Evolutionary conservation across 2,888 invertebrate genomes (phyloP).

Genomic region (Limnephilus marmoratus): DNA sequence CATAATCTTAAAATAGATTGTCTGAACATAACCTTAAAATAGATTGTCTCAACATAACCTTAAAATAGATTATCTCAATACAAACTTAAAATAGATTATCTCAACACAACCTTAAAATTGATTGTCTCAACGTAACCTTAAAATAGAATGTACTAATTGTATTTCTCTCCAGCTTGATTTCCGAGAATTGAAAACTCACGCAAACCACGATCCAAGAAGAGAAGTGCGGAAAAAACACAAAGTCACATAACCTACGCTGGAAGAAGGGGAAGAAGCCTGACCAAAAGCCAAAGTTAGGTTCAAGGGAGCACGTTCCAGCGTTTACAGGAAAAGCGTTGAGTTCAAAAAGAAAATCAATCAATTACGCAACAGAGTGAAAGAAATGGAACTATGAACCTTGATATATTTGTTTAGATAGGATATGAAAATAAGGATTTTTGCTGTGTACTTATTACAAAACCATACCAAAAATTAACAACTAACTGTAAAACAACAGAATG

Average conservation of each 20-base stretch:
- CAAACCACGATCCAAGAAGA: constrained; percentile 77
- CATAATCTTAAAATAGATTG: no score
- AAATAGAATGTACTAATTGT: not conserved
- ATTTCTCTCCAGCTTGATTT: constrained; percentile 77
- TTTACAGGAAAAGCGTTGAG: constrained; percentile 57
- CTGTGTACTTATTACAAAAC: not conserved
- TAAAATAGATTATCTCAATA: not conserved
- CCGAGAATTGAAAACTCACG: constrained; percentile 83
- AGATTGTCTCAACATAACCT: no score
- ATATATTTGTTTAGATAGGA: constrained; percentile 30
- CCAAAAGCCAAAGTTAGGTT: constrained; percentile 49
- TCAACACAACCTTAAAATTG: not conserved
- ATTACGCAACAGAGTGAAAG: constrained; percentile 51
- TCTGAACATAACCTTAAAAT: no score
- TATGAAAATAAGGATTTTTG: constrained; percentile 31
- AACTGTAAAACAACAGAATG: no score
- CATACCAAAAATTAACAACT: not conserved
- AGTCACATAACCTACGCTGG: constrained; percentile 78
- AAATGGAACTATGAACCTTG: constrained; percentile 55
- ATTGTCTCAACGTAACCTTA: not conserved
- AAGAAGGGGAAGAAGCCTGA: constrained; percentile 35
- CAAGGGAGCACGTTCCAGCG: constrained; percentile 57
- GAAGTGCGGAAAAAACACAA: constrained; percentile 84
- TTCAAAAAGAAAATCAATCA: constrained; percentile 61
- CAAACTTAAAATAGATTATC: not conserved